Evolutionary conservation across 2,888 invertebrate genomes (phyloP).

Genomic region (Diarsia mendica): DNA sequence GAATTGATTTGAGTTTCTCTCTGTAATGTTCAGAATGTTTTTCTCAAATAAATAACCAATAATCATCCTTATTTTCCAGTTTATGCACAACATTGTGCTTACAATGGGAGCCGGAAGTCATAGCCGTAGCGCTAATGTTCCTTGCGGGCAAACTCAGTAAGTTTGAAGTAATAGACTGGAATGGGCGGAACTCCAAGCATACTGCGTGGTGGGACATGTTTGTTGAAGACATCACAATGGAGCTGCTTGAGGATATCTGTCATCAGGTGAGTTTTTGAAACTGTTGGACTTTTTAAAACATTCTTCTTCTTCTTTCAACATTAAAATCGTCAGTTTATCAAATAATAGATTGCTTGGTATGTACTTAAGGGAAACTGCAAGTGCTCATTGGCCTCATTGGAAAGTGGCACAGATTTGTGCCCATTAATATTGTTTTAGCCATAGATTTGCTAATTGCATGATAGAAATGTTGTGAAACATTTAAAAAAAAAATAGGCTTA

Average conservation of each 20-base stretch:
- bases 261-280: slow-evolving; percentile 94
- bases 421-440: background rate
- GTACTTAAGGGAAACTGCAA: background rate
- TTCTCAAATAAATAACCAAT: background rate
- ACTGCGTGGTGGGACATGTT: slow-evolving; percentile 99
- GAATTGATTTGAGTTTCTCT: background rate
- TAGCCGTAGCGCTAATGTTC: slow-evolving; percentile 99
- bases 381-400: background rate
- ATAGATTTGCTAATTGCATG: background rate
- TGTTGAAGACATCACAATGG: slow-evolving; percentile 98
- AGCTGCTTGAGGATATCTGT: slow-evolving; percentile 98
- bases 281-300: too few relatives aligned
- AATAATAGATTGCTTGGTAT: background rate
- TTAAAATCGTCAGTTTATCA: too few relatives aligned
- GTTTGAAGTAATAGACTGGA: slow-evolving; percentile 98
- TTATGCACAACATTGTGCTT: slow-evolving; percentile 98
- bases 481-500: too few relatives aligned
- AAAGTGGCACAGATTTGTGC: background rate
- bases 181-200: slow-evolving; percentile 94
- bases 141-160: slow-evolving; percentile 98
- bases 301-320: too few relatives aligned
- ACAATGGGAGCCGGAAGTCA: slow-evolving; percentile 99
- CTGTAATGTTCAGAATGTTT: background rate
- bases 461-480: too few relatives aligned
- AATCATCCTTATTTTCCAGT: slow-evolving; percentile 79